phyloP scores from a whole-genome alignment of 1,140 invertebrate genomes.

The Diorhabda elongata region DNA sequence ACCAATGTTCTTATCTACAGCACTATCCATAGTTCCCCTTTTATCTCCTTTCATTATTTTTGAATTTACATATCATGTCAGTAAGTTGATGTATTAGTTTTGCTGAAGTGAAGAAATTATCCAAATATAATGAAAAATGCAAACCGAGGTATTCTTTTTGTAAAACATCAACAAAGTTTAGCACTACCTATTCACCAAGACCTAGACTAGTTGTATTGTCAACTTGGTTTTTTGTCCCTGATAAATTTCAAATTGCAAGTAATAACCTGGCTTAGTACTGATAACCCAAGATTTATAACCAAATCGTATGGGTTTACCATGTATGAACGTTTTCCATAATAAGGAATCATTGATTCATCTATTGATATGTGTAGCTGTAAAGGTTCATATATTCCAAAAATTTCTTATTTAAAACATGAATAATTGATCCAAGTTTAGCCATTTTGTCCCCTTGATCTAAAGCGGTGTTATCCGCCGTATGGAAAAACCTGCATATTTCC shows the following conservation, averaged over 20 bases:
- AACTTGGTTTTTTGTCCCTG: neutral
- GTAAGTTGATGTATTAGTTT: too few relatives aligned
- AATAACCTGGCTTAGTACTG: neutral
- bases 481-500: slow-evolving; percentile 25
- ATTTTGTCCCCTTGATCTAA: too few relatives aligned
- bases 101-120: too few relatives aligned
- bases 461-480: neutral
- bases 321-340: neutral
- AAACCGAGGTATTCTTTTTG: neutral
- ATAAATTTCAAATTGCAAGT: neutral
- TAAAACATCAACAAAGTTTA: neutral
- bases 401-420: too few relatives aligned
- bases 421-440: slow-evolving; percentile 23
- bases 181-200: too few relatives aligned
- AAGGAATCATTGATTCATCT: slow-evolving; percentile 2
- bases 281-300: neutral
- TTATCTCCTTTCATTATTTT: too few relatives aligned
- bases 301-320: neutral
- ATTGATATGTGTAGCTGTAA: neutral
- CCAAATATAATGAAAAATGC: too few relatives aligned
- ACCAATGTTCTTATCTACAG: too few relatives aligned
- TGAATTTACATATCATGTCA: too few relatives aligned
- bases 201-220: too few relatives aligned
- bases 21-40: too few relatives aligned
- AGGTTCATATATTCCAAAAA: neutral